These are phyloP conservation scores for Phlogophora meticulosa DNA, from an alignment of 2,888 invertebrate genomes.

Conservation along the genomic window DNA sequence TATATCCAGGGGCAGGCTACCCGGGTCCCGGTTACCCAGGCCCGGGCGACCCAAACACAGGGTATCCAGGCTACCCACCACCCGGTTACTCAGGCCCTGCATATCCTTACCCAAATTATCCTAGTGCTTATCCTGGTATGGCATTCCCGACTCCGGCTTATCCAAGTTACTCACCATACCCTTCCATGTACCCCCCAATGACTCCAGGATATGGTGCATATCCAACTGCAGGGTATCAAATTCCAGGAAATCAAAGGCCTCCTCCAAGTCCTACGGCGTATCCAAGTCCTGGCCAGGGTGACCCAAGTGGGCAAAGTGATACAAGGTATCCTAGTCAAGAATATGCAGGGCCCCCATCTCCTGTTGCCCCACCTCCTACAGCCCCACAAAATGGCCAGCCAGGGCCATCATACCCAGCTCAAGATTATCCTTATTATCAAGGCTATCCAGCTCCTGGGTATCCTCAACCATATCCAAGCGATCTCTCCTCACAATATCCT, in stretches of 20 bases:
- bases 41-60: constrained; percentile 13
- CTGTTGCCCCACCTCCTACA: background rate
- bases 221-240: constrained; percentile 21
- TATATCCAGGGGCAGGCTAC: constrained; percentile 38
- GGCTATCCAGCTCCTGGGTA: constrained; percentile 32
- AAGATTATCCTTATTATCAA: constrained; percentile 31
- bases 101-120: constrained; percentile 19
- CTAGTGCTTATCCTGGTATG: constrained; percentile 8
- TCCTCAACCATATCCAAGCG: constrained; percentile 10
- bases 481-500: constrained; percentile 27
- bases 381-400: constrained; percentile 10
- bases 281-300: constrained; percentile 2
- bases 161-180: constrained; percentile 25
- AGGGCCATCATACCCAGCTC: background rate
- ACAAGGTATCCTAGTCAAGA: constrained; percentile 26
- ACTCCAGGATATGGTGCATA: constrained; percentile 27
- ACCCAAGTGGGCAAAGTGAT: constrained; percentile 8
- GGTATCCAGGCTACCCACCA: constrained; percentile 14
- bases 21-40: constrained; percentile 12
- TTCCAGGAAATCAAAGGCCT: constrained; percentile 21
- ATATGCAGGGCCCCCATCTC: constrained; percentile 1
- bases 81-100: constrained; percentile 7
- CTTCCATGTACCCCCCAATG: constrained; percentile 9
- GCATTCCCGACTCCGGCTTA: constrained; percentile 1
- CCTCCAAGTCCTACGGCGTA: constrained; percentile 5